Percentiles rank a stretch among this genome's conserved stretches.
Conservation (phyloP, 2,888 invertebrate genomes). For the Ochropleura leucogaster region DNA sequence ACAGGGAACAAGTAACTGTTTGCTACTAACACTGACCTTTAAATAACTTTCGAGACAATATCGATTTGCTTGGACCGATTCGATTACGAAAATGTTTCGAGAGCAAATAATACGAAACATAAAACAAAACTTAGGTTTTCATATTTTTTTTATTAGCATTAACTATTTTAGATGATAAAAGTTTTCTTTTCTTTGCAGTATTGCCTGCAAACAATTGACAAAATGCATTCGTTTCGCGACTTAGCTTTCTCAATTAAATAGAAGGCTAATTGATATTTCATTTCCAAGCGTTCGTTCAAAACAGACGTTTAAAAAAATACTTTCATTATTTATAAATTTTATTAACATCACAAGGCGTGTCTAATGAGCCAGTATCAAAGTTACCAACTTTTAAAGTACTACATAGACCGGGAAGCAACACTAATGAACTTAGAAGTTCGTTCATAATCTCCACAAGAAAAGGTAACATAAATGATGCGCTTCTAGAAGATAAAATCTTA, state of each 20-base stretch:
- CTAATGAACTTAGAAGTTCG: conserved; percentile 54
- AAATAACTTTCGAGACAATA: background rate
- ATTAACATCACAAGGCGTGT: conserved; percentile 2
- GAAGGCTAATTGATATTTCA: background rate
- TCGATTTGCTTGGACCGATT: conserved; percentile 5
- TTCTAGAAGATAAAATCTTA: background rate
- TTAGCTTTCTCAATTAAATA: background rate
- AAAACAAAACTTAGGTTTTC: no score
- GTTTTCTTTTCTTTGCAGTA: background rate
- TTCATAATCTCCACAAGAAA: conserved; percentile 34
- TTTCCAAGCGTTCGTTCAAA: background rate
- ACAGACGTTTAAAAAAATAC: background rate
- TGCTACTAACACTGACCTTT: conserved; percentile 4
- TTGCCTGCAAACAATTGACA: background rate
- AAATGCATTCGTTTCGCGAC: background rate
- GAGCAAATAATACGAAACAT: background rate
- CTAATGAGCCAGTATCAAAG: conserved; percentile 19
- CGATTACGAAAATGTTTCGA: background rate
- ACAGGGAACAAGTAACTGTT: background rate
- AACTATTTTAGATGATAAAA: background rate
- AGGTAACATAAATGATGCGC: background rate
- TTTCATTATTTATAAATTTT: background rate
- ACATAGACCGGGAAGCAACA: conserved; percentile 61
- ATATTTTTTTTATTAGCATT: no score
- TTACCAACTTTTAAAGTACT: conserved; percentile 25